These are phyloP conservation scores for Acrobeloides nanus DNA, from an alignment of 2,888 invertebrate species.

Conservation along the genomic window DNA sequence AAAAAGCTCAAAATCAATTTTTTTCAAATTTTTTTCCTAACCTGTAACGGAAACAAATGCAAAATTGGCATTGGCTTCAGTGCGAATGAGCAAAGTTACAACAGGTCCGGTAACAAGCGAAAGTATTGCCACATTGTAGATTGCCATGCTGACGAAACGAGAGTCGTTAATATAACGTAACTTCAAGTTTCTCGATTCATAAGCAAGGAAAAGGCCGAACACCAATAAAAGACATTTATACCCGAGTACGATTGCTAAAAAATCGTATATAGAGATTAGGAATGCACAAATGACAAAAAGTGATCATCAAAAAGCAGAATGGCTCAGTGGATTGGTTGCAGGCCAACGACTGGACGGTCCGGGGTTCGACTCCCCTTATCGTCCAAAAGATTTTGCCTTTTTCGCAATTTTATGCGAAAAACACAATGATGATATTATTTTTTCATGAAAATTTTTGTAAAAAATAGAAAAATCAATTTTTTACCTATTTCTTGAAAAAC, in stretches of 20 bases:
- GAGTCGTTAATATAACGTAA: conserved; percentile 92
- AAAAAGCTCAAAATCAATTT: conserved; percentile 1
- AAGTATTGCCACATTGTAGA: conserved; percentile 96
- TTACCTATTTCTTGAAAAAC: too few relatives aligned
- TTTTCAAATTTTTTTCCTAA: conserved; percentile 10
- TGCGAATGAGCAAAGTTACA: conserved; percentile 85
- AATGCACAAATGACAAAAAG: too few relatives aligned
- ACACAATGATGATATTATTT: too few relatives aligned
- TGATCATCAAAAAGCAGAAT: too few relatives aligned
- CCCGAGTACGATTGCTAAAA: conserved; percentile 78
- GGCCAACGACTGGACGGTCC: too few relatives aligned
- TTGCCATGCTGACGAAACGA: conserved; percentile 95
- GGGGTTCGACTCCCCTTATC: too few relatives aligned
- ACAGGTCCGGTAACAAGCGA: conserved; percentile 93
- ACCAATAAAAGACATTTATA: conserved; percentile 92
- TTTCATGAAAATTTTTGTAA: too few relatives aligned
- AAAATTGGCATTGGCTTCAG: conserved; percentile 93
- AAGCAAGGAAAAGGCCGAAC: conserved; percentile 92
- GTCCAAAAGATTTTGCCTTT: too few relatives aligned
- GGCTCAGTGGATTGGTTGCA: too few relatives aligned
- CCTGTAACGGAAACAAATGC: conserved; percentile 80
- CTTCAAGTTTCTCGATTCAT: conserved; percentile 94
- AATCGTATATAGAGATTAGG: not conserved
- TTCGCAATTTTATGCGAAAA: too few relatives aligned
- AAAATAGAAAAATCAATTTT: too few relatives aligned